These are phyloP conservation scores for human (Homo sapiens) DNA, from an alignment of 2,113 vertebrate genomes.

Conservation along the genomic window GRCh38 chr13:37419501-37420000, in stretches of 20 bases:
- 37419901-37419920: neutral
- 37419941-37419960: neutral
- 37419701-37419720: neutral
- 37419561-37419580: neutral
- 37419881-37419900: neutral
- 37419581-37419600: no score
- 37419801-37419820: neutral
- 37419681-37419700: neutral
- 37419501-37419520: neutral
- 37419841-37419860: neutral
- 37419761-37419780: neutral
- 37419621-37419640: no score
- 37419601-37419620: neutral
- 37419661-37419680: neutral
- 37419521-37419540: neutral
- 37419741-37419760: neutral
- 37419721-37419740: neutral
- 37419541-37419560: neutral
- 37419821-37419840: neutral
- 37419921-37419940: neutral
- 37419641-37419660: neutral
- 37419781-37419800: neutral
- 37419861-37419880: neutral
- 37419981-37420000: neutral
- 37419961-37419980: neutral